Conservation (phyloP, 2,888 invertebrate genomes). For the Catonia carolina region DNA sequence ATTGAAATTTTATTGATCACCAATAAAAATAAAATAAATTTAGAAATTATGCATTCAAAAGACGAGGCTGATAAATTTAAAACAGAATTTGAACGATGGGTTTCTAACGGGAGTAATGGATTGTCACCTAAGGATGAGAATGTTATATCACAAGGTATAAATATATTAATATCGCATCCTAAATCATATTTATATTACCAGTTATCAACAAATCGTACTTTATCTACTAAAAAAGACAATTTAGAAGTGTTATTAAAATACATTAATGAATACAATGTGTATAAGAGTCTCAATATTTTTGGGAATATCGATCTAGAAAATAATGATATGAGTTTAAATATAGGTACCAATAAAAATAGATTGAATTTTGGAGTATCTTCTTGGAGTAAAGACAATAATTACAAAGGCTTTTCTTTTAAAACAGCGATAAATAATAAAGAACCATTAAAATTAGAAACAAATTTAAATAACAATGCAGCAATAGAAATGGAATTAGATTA, state of each 20-base stretch:
- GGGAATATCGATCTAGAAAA: constrained; percentile 10
- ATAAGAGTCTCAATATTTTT: constrained; percentile 11
- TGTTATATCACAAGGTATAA: no score
- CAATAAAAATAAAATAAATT: no score
- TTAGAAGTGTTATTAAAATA: constrained; percentile 6
- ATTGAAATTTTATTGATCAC: no score
- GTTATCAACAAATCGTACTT: no score
- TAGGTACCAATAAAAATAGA: constrained; percentile 16
- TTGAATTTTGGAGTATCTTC: constrained; percentile 6
- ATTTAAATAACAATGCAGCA: constrained; percentile 28
- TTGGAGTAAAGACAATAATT: constrained; percentile 18
- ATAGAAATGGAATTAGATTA: constrained; percentile 27
- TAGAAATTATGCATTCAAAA: no score
- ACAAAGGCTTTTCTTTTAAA: constrained; percentile 13
- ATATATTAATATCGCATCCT: no score
- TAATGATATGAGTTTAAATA: background rate
- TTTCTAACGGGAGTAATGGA: no score
- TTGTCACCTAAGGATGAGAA: no score
- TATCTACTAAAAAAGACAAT: background rate
- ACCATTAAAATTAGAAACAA: constrained; percentile 28
- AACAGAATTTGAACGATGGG: no score
- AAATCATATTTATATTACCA: no score
- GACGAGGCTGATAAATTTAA: no score
- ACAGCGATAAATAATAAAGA: constrained; percentile 30
- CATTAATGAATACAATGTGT: background rate